Conservation (phyloP, 2,888 invertebrate species). For the Scrobipalpa costella region DNA sequence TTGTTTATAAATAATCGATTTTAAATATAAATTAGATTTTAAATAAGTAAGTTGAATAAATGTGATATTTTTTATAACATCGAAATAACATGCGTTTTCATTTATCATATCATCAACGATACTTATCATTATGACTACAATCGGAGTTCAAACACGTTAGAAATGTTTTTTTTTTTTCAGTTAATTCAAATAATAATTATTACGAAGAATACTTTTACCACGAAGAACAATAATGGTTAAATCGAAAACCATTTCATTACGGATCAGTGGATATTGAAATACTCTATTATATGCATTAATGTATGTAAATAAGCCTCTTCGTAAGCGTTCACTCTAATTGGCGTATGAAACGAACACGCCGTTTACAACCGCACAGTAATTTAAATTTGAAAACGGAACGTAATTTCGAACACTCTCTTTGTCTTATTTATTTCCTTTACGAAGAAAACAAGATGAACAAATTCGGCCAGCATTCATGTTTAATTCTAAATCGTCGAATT, state of each 20-base stretch:
- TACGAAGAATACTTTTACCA: background rate
- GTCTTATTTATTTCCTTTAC: constrained; percentile 18
- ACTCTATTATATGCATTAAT: constrained; percentile 27
- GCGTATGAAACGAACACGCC: constrained; percentile 51
- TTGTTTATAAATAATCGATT: constrained; percentile 1
- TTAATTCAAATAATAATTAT: background rate
- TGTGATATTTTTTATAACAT: background rate
- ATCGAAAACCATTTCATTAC: background rate
- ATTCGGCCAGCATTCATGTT: constrained; percentile 12
- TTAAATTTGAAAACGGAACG: constrained; percentile 14
- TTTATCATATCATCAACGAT: too few relatives aligned
- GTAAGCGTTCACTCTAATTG: constrained; percentile 60
- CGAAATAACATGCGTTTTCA: background rate
- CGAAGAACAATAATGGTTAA: background rate
- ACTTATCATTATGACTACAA: too few relatives aligned
- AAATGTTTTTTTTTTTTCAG: too few relatives aligned
- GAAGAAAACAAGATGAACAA: constrained; percentile 21
- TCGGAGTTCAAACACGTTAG: too few relatives aligned
- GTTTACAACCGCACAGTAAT: constrained; percentile 14
- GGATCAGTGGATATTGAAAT: background rate
- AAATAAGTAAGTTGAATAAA: background rate
- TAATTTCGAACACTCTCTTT: constrained; percentile 18
- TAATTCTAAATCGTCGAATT: constrained; percentile 8
- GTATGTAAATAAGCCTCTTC: constrained; percentile 51
- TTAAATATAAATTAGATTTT: background rate